Evolutionary conservation across 2,888 invertebrate genomes (phyloP).

Genomic region (Diaprepes abbreviatus): DNA sequence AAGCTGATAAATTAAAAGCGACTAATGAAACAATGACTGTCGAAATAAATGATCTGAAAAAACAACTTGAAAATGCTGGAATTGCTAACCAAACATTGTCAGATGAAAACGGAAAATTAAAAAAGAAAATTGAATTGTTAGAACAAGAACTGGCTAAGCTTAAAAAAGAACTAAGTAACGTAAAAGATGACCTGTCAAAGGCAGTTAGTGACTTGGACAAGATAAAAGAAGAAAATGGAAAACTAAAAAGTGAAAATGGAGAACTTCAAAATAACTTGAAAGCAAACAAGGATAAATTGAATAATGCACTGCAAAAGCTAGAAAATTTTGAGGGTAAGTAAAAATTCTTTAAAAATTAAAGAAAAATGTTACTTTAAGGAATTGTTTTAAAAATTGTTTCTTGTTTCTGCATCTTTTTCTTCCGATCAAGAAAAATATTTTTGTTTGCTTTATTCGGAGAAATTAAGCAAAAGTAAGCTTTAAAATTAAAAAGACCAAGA

Average conservation of each 20-base stretch:
- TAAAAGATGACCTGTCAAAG: slow-evolving; percentile 11
- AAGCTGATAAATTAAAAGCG: slow-evolving; percentile 34
- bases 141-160: slow-evolving; percentile 32
- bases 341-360: no score
- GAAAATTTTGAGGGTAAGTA: slow-evolving; percentile 21
- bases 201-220: not conserved
- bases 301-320: slow-evolving; percentile 10
- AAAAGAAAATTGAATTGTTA: slow-evolving; percentile 38
- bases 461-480: no score
- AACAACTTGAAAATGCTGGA: slow-evolving; percentile 20
- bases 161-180: slow-evolving; percentile 28
- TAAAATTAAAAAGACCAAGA: no score
- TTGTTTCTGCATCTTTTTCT: no score
- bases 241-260: slow-evolving; percentile 17
- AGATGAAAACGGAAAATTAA: slow-evolving; percentile 45
- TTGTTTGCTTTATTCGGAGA: no score
- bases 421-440: no score
- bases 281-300: slow-evolving; percentile 15
- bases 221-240: slow-evolving; percentile 10
- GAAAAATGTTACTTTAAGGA: no score
- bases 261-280: slow-evolving; percentile 18
- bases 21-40: slow-evolving; percentile 12
- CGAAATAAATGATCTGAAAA: slow-evolving; percentile 26
- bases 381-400: no score
- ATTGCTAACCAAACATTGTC: not conserved